These are phyloP conservation scores for Alentia gelatinosa DNA, from an alignment of 2,888 invertebrate species.

Conservation along the genomic window DNA sequence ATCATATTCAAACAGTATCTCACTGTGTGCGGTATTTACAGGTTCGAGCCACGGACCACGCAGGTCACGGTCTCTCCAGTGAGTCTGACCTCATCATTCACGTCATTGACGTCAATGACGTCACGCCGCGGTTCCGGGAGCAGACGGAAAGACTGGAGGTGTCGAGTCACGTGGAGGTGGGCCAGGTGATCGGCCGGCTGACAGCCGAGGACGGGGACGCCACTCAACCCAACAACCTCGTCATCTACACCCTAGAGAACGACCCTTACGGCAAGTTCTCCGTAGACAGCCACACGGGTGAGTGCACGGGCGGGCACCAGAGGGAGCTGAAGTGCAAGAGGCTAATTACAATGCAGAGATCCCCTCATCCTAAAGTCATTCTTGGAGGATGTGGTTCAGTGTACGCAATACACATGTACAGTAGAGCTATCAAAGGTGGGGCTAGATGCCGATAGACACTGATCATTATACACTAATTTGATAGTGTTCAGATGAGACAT, in stretches of 20 bases:
- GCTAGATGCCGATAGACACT: no score
- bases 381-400: no score
- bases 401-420: no score
- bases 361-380: no score
- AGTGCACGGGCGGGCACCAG: no score
- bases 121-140: conserved; percentile 61
- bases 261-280: conserved; percentile 65
- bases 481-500: no score
- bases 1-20: no score
- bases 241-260: conserved; percentile 63
- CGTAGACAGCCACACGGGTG: conserved; percentile 65
- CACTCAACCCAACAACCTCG: conserved; percentile 64
- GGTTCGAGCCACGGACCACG: conserved; percentile 62
- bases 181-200: conserved; percentile 62
- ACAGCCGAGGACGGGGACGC: conserved; percentile 64
- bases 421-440: no score
- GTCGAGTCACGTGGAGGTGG: conserved; percentile 56
- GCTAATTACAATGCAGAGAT: no score
- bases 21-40: no score
- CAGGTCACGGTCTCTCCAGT: conserved; percentile 55
- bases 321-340: no score
- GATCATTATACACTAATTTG: no score
- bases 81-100: conserved; percentile 59
- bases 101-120: conserved; percentile 65
- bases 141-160: conserved; percentile 55